phyloP scores from a whole-genome alignment of 1,140 invertebrate species.

The Pseudomyrmex cubaensis region DNA sequence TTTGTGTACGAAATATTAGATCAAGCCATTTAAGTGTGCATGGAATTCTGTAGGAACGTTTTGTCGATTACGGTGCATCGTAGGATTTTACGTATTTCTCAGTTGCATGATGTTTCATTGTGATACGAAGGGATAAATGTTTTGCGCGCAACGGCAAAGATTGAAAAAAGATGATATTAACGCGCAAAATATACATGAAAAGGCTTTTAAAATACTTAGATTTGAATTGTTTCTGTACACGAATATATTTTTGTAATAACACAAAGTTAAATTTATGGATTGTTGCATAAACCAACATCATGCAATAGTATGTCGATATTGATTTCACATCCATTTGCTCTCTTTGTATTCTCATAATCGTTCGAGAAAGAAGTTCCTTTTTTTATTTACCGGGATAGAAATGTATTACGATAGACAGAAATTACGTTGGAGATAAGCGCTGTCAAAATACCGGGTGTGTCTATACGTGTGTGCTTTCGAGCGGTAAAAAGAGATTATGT shows the following conservation, averaged over 20 bases:
- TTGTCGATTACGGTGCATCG: neutral
- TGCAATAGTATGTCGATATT: too few relatives aligned
- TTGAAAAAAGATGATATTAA: neutral
- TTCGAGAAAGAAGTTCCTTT: neutral
- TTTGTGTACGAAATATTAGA: neutral
- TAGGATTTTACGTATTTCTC: neutral
- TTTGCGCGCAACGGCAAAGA: neutral
- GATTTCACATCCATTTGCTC: too few relatives aligned
- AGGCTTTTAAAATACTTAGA: neutral
- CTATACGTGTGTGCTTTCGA: slow-evolving; percentile 43
- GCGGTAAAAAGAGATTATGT: slow-evolving; percentile 55
- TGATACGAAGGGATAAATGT: neutral
- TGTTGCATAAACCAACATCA: too few relatives aligned
- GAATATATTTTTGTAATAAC: too few relatives aligned
- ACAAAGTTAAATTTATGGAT: too few relatives aligned
- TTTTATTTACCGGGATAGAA: slow-evolving; percentile 7
- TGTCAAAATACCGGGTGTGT: slow-evolving; percentile 40
- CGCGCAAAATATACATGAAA: neutral
- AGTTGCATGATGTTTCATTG: slow-evolving; percentile 5
- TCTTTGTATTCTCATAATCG: neutral
- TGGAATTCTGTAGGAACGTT: slow-evolving; percentile 4
- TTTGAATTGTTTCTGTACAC: too few relatives aligned
- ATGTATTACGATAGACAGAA: slow-evolving; percentile 23
- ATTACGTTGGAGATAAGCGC: slow-evolving; percentile 19
- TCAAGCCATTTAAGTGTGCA: neutral